phyloP scores from a whole-genome alignment of 2,888 invertebrate genomes.

The Ornithoptera alexandrae region DNA sequence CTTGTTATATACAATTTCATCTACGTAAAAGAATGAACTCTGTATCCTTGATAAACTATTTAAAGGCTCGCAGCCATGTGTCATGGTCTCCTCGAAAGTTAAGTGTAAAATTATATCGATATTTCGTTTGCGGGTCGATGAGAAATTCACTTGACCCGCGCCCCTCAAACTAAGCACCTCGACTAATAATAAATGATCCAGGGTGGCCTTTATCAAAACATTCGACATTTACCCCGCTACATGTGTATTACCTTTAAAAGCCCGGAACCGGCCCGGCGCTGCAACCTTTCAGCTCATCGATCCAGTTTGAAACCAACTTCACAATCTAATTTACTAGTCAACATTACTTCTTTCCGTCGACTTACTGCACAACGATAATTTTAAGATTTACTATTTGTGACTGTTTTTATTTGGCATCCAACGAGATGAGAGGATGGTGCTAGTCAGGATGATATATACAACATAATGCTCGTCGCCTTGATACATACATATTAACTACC shows the following conservation, averaged over 20 bases:
- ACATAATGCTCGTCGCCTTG: no score
- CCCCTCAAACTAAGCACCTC: slow-evolving; percentile 28
- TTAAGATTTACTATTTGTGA: no score
- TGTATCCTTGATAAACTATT: not conserved
- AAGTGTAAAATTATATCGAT: slow-evolving; percentile 11
- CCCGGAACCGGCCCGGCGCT: slow-evolving; percentile 9
- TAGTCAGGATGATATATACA: no score
- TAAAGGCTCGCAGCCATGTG: not conserved
- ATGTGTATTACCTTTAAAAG: slow-evolving; percentile 31
- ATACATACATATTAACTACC: no score
- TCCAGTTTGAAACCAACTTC: not conserved
- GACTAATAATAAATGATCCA: slow-evolving; percentile 55
- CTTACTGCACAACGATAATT: no score
- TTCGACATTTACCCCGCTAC: slow-evolving; percentile 47
- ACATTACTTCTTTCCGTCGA: no score
- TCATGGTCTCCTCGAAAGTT: not conserved
- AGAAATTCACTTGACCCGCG: slow-evolving; percentile 21
- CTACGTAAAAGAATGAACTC: no score
- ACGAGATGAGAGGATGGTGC: no score
- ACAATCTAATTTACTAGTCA: not conserved
- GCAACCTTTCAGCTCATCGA: slow-evolving; percentile 31
- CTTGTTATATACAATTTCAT: no score
- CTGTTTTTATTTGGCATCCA: no score
- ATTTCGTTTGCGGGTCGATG: slow-evolving; percentile 30
- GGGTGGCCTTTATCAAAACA: slow-evolving; percentile 60